Evolutionary conservation across 2,888 invertebrate genomes (phyloP).

Genomic region (Conchocele bisecta): DNA sequence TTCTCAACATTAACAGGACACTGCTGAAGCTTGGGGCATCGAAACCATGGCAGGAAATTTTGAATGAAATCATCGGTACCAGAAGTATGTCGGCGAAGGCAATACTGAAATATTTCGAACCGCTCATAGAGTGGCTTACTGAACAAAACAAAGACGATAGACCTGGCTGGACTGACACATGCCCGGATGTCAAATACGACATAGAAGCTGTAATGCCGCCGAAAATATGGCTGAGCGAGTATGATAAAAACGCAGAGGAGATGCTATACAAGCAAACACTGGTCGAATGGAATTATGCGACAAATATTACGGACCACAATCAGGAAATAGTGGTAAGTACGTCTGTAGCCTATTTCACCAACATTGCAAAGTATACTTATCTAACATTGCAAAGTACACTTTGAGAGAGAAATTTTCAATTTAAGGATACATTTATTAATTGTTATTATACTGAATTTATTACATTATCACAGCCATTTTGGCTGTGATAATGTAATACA

Average conservation of each 20-base stretch:
- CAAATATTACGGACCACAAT: conserved; percentile 78
- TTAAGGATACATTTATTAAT: no score
- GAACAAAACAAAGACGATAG: conserved; percentile 83
- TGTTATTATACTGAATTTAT: no score
- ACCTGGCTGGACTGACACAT: conserved; percentile 64
- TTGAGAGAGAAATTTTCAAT: no score
- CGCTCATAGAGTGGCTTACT: conserved; percentile 90
- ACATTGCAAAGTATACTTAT: no score
- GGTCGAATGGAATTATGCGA: conserved; percentile 74
- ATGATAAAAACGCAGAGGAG: conserved; percentile 54
- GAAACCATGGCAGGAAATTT: conserved; percentile 87
- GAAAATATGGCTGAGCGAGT: conserved; percentile 65
- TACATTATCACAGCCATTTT: no score
- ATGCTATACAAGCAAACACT: conserved; percentile 38
- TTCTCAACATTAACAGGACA: no score
- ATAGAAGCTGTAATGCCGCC: no score
- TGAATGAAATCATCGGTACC: conserved; percentile 90
- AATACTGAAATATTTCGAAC: conserved; percentile 92
- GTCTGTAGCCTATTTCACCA: no score
- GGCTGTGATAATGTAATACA: no score
- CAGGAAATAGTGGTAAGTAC: conserved; percentile 68
- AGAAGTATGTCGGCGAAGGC: conserved; percentile 89
- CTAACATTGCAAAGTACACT: no score
- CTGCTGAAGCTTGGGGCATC: conserved; percentile 83
- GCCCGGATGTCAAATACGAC: conserved; percentile 50